Evolutionary conservation across 2,888 invertebrate species (phyloP).

Genomic region (Eupithecia dodoneata): DNA sequence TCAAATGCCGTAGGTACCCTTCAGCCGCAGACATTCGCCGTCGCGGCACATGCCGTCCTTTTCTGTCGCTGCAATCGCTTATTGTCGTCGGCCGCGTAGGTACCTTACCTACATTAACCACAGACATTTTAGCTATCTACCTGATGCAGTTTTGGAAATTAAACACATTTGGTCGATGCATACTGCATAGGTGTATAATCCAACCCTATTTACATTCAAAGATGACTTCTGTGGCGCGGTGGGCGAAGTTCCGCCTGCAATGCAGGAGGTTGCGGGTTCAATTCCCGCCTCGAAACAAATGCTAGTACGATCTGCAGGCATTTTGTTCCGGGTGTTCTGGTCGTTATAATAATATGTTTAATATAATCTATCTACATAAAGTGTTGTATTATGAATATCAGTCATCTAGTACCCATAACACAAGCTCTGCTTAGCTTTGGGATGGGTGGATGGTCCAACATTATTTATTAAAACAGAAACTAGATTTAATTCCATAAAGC

Average conservation of each 20-base stretch:
- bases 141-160: too few species aligned
- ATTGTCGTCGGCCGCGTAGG: background rate
- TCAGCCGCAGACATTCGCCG: background rate
- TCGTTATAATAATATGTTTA: too few species aligned
- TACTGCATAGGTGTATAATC: too few species aligned
- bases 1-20: background rate
- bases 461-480: background rate
- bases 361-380: too few species aligned
- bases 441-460: background rate
- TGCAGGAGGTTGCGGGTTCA: background rate
- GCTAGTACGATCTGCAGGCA: too few species aligned
- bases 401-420: background rate
- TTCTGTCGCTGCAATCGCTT: background rate
- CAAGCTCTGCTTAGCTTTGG: background rate
- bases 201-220: background rate
- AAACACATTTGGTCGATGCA: too few species aligned
- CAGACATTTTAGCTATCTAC: too few species aligned
- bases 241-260: background rate
- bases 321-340: too few species aligned
- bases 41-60: background rate
- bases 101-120: too few species aligned
- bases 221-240: background rate
- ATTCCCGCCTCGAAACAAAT: background rate
- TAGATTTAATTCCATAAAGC: constrained; percentile 3
- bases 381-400: too few species aligned